Evolutionary conservation across 2,797 vertebrate genomes (phyloP).

Genomic region (Zenarchopterus dispar): DNA sequence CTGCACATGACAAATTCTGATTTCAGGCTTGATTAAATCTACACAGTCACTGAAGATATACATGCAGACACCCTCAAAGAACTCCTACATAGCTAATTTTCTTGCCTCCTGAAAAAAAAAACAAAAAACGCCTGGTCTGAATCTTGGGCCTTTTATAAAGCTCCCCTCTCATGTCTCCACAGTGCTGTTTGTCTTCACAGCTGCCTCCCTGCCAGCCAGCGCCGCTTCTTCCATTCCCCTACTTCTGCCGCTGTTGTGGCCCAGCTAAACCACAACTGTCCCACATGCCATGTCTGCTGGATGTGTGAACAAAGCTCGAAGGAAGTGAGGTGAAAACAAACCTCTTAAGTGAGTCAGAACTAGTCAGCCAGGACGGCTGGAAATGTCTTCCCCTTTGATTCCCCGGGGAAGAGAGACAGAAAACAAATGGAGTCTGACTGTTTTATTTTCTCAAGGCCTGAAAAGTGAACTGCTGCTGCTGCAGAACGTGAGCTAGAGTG

Average conservation of each 20-base stretch:
- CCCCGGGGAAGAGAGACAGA: slow-evolving; percentile 57
- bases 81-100: slow-evolving; percentile 14
- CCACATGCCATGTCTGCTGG: slow-evolving; percentile 62
- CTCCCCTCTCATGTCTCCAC: slow-evolving; percentile 53
- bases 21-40: neutral
- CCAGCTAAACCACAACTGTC: slow-evolving; percentile 63
- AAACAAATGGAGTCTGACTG: slow-evolving; percentile 79
- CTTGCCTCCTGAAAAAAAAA: slow-evolving; percentile 28
- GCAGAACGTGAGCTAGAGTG: slow-evolving; percentile 25
- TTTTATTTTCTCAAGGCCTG: slow-evolving; percentile 70
- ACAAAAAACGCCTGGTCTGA: slow-evolving; percentile 32
- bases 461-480: slow-evolving; percentile 54
- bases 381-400: slow-evolving; percentile 73
- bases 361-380: slow-evolving; percentile 68
- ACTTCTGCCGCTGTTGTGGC: slow-evolving; percentile 44
- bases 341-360: slow-evolving; percentile 73
- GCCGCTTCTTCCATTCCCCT: slow-evolving; percentile 48
- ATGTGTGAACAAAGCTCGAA: slow-evolving; percentile 71
- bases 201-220: slow-evolving; percentile 44
- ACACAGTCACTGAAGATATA: neutral
- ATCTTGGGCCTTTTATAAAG: slow-evolving; percentile 45
- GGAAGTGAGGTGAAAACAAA: slow-evolving; percentile 54
- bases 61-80: slow-evolving; percentile 4
- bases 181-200: slow-evolving; percentile 53
- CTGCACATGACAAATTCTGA: neutral